Conservation (phyloP, 2,113 vertebrate genomes). For the Bos indicus region DNA sequence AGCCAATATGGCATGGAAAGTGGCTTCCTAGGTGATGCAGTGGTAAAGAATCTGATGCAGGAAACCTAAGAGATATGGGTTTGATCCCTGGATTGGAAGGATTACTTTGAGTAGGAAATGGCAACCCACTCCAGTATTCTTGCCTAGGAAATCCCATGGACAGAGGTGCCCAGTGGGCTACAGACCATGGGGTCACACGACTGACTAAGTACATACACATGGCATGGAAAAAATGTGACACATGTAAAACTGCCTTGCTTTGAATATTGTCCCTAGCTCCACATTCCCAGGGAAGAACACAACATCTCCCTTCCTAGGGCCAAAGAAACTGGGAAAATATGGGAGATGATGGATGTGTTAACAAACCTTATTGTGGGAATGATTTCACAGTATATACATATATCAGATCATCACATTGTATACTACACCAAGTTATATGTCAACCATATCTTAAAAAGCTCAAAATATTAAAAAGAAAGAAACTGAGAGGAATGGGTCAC, state of each 20-base stretch:
- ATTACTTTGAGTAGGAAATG: background rate
- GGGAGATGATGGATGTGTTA: background rate
- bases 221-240: background rate
- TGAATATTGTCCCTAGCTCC: background rate
- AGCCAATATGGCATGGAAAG: background rate
- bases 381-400: background rate
- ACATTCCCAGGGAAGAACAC: background rate
- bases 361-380: background rate
- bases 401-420: background rate
- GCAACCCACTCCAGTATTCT: background rate
- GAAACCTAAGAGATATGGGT: background rate
- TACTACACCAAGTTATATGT: background rate
- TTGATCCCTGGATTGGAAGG: background rate
- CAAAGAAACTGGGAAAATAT: background rate
- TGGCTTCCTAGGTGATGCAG: background rate
- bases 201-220: background rate
- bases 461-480: background rate
- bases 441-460: background rate
- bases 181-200: background rate
- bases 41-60: background rate
- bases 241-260: background rate
- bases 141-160: background rate
- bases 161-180: background rate
- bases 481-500: background rate
- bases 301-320: background rate